Base-by-base conservation (phyloP, 2,113 vertebrate genomes). In the Thymallus thymallus region DNA sequence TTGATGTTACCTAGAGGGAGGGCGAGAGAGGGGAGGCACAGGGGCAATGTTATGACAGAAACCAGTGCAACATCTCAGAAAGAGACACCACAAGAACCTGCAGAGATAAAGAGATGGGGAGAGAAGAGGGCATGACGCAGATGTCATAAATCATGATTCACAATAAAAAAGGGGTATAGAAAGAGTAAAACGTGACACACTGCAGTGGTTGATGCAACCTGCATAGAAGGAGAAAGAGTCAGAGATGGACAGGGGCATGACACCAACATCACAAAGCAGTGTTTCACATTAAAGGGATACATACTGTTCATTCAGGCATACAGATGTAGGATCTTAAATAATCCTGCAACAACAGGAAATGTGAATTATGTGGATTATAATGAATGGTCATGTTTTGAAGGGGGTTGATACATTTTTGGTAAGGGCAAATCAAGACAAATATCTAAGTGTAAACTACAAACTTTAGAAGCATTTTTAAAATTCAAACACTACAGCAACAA, bases 261-360 rank as follows among this genome's bases (percentile, higher is more conserved):
- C 48, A 1, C 0, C 48, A 51, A 18, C 5, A 76, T 76, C 71
- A 72, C 23, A 74, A 62, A 73, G 24, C 23, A 58, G 29, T 62
- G 16, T 60, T 24, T 60, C 65, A 69, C 62, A 20, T 77, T 80
- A 73, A 82, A 74, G 77, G 70, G 74, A 76, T 23, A 63, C 46
- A 41, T 41, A 41, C 9, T 10, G 35, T 61, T 13, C 61, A 75
- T 81, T 73, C 73, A 61, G 16, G 48, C 16, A 16, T 51, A 51
- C 48, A 41, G 35, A 41, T 41, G 35, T 41, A 41, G 35, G 35
- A 41, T 41, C 35, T 41, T 41, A 41, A 41, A 41, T 41, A 41
- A 10, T 41, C 35, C 35, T 41, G 35, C 9, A 41, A 9, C 10
- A 41, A 41, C 35, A 41, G 35, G 35, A 41, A 41, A 41, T 10